Conservation (phyloP, 2,797 vertebrate genomes). For the Sebastes minor region DNA sequence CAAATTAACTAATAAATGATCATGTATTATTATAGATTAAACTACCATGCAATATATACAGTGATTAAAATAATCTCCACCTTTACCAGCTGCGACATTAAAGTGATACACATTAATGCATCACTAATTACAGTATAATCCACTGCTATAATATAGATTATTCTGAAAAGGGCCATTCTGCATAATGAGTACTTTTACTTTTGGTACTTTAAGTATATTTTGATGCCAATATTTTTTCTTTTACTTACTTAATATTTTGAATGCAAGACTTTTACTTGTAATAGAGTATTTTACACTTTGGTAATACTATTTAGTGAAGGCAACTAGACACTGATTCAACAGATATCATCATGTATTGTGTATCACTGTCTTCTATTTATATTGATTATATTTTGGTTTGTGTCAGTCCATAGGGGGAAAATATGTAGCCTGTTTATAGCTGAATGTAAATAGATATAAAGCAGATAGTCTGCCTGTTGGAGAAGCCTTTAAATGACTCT, state of each 20-base stretch:
- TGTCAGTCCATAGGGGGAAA: no score
- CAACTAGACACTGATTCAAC: not conserved
- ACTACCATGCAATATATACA: not conserved
- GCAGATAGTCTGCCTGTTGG: no score
- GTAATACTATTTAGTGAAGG: not conserved
- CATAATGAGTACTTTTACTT: not conserved
- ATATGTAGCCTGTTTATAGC: no score
- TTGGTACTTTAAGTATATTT: not conserved
- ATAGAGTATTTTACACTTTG: no score
- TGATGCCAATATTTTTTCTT: not conserved
- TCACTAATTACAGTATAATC: not conserved
- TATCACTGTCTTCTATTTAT: not conserved
- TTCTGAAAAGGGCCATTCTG: not conserved
- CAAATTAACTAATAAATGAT: not conserved
- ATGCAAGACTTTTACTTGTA: not conserved
- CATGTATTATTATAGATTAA: not conserved
- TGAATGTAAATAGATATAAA: no score
- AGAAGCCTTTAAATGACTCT: rapidly evolving
- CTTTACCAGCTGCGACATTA: not conserved
- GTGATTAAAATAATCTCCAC: not conserved
- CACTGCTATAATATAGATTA: rapidly evolving
- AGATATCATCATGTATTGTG: not conserved
- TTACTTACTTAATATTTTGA: not conserved
- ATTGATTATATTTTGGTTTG: no score
- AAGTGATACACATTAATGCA: not conserved